Base-by-base conservation (phyloP, 2,888 invertebrate species). In the Brachyptera risi region DNA sequence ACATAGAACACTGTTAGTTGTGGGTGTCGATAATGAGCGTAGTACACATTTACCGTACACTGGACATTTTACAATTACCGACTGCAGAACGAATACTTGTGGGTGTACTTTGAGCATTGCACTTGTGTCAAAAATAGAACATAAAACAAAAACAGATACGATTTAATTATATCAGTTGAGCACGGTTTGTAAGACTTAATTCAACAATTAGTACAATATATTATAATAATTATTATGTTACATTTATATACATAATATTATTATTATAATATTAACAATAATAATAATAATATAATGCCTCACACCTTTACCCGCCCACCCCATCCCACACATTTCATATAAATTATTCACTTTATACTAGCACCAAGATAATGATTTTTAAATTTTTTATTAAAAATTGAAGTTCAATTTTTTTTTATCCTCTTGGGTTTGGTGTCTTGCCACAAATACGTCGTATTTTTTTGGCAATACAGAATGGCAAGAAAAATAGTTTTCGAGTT, bases 281-380 rank as follows among this genome's bases (percentile, higher is more conserved):
- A 44, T 31, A 54, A 23, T 54, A 58, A 54, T 35, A 57, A 58
- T 61, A 58, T 61, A 61, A 60, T 60, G 61, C 58, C 61, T 51
- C 61, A 61, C 35, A 61, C 61, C 58, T 61, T 17, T 31, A 61
- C 56, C 58, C 58, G 56, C 50, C 61, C 61, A 24, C 40, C 44
- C 31, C 57, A 40, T 40, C 51, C 61, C 56, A 56, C 23, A 61
- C 56, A 56, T 31, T 51, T 26, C 50, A 54, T 19, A 47, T 23
- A 54, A 54, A 37, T 54, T 54, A 54, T 54, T 54, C 54, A 54
- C 54, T 35, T 35, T 54, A 21, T 37, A 35, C 54, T 54, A 54
- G 54, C 54, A 54, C 54, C 54, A 54, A 37, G 37, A 54, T 17
- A 54, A 37, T 54, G 37, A 23, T 47, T 47, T 54, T 44, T 37